Conservation (phyloP, 2,797 vertebrate species). For the Miopithecus talapoin region DNA sequence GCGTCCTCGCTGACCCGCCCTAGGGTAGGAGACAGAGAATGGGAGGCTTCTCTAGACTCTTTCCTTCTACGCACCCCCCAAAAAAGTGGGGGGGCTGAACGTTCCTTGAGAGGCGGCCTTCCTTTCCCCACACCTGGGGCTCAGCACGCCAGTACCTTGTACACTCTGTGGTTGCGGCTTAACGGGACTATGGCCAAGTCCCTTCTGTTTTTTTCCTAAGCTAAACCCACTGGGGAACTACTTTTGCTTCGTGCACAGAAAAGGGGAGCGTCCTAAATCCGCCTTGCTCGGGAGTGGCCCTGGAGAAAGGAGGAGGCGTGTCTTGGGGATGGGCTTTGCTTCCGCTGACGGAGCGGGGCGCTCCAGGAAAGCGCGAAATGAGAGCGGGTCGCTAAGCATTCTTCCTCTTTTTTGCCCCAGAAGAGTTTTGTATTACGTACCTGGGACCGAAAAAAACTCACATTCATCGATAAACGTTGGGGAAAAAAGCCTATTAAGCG, state of each 20-base stretch:
- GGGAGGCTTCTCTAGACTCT: neutral
- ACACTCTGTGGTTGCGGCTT: neutral
- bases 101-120: neutral
- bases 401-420: neutral
- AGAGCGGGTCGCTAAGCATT: fast-evolving
- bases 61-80: fast-evolving
- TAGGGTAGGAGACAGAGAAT: neutral
- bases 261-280: neutral
- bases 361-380: neutral
- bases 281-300: neutral
- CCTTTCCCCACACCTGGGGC: no score
- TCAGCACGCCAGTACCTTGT: neutral
- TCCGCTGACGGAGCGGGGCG: neutral
- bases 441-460: neutral
- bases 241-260: neutral
- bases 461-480: neutral
- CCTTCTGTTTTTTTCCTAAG: neutral
- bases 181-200: neutral
- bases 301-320: neutral
- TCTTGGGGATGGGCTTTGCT: neutral
- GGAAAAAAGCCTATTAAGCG: neutral
- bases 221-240: neutral
- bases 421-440: neutral
- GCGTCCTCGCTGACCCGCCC: neutral
- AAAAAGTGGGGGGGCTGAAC: neutral